phyloP scores from a whole-genome alignment of 2,113 vertebrate genomes.

The Engystomops pustulosus region DNA sequence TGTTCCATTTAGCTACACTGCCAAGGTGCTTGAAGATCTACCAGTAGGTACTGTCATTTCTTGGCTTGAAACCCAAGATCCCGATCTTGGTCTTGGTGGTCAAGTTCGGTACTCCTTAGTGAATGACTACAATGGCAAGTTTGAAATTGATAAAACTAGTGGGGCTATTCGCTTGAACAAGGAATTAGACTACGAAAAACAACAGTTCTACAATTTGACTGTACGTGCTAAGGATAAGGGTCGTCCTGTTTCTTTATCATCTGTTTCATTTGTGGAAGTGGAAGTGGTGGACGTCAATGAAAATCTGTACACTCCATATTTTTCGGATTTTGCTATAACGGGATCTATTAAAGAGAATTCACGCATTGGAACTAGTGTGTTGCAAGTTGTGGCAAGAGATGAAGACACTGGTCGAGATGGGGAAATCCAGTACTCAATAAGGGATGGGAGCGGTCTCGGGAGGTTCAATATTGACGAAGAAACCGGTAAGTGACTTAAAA shows the following conservation, averaged over 20 bases:
- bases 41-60: conserved; percentile 91
- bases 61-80: conserved; percentile 94
- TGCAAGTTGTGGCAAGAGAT: conserved; percentile 87
- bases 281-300: conserved; percentile 97
- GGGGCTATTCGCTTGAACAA: conserved; percentile 90
- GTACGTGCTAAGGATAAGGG: conserved; percentile 95
- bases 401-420: conserved; percentile 91
- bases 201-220: conserved; percentile 95
- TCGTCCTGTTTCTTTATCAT: conserved; percentile 89
- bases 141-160: conserved; percentile 90
- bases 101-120: conserved; percentile 91
- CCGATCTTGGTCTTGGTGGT: conserved; percentile 89
- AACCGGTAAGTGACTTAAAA: conserved; percentile 80
- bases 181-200: conserved; percentile 93
- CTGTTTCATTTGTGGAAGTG: conserved; percentile 90
- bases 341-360: conserved; percentile 91
- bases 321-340: conserved; percentile 85
- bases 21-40: conserved; percentile 91
- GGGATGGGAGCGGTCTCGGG: conserved; percentile 93
- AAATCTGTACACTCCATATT: conserved; percentile 93
- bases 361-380: conserved; percentile 87
- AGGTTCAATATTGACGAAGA: conserved; percentile 94
- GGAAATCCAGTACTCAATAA: conserved; percentile 93
- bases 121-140: conserved; percentile 89
- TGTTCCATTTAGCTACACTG: conserved; percentile 86